These are phyloP conservation scores for Acanthochromis polyacanthus DNA, from an alignment of 2,113 vertebrate species.

Conservation along the genomic window DNA sequence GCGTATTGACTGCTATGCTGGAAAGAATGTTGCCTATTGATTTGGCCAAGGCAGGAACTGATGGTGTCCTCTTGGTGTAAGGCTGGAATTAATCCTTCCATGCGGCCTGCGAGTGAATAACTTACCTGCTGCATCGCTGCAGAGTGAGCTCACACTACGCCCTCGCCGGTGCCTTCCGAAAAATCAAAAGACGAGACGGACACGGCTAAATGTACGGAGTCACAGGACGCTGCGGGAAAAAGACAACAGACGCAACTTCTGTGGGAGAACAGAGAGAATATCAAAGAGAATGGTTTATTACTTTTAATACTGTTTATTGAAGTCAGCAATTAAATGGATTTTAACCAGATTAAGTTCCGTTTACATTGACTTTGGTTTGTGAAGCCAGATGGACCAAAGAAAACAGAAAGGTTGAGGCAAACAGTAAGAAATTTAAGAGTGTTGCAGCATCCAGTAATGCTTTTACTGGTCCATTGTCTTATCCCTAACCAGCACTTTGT, in stretches of 20 bases:
- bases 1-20: conserved; percentile 80
- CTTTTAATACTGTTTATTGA: not conserved
- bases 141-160: not conserved
- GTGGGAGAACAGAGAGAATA: not conserved
- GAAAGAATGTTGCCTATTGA: conserved; percentile 83
- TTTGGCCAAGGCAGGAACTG: conserved; percentile 70
- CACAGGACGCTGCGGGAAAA: not conserved
- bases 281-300: not conserved
- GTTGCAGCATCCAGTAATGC: conserved; percentile 60
- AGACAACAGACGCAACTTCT: not conserved
- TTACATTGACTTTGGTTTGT: not conserved
- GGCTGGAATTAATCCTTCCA: conserved; percentile 70
- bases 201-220: not conserved
- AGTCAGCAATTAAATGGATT: not conserved
- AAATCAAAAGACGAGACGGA: conserved; percentile 13
- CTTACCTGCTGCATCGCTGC: conserved; percentile 29
- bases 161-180: not conserved
- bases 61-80: conserved; percentile 73
- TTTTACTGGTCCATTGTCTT: conserved; percentile 72
- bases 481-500: conserved; percentile 77
- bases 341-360: not conserved
- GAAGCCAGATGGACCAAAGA: conserved; percentile 2
- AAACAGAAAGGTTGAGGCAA: conserved; percentile 17
- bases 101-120: conserved; percentile 47
- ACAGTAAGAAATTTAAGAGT: conserved; percentile 40